phyloP scores from a whole-genome alignment of 2,113 vertebrate genomes.

The Pteronura brasiliensis region DNA sequence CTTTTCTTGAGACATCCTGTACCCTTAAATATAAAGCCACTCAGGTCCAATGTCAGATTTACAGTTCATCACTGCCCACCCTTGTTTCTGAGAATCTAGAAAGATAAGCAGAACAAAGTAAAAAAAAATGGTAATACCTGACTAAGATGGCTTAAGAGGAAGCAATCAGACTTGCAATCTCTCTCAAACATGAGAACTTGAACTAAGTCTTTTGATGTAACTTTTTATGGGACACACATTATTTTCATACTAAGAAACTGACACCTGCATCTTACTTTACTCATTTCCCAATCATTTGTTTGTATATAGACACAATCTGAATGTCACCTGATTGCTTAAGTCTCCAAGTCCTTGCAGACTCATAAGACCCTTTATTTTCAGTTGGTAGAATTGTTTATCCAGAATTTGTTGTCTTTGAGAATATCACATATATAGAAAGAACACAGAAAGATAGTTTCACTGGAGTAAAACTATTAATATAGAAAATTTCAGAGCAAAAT shows the following conservation, averaged over 20 bases:
- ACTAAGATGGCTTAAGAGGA: background rate
- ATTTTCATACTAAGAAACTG: background rate
- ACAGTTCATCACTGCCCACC: background rate
- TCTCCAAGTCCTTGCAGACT: background rate
- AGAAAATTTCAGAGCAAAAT: background rate
- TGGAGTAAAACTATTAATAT: background rate
- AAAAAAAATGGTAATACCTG: background rate
- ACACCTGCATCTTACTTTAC: background rate
- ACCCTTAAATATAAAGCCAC: background rate
- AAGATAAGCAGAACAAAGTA: background rate
- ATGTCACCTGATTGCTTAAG: background rate
- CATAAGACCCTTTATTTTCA: background rate
- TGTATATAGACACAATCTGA: background rate
- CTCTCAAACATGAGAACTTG: background rate
- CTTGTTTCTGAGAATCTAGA: background rate
- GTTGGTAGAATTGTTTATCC: background rate
- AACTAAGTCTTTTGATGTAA: background rate
- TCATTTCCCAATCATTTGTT: background rate
- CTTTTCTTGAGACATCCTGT: background rate
- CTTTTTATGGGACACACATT: background rate
- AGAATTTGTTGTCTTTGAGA: background rate
- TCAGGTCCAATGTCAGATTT: background rate
- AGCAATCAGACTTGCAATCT: background rate
- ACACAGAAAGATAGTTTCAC: background rate
- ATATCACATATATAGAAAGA: background rate